phyloP scores from a whole-genome alignment of 2,113 vertebrate species.

The Nibea coibor region DNA sequence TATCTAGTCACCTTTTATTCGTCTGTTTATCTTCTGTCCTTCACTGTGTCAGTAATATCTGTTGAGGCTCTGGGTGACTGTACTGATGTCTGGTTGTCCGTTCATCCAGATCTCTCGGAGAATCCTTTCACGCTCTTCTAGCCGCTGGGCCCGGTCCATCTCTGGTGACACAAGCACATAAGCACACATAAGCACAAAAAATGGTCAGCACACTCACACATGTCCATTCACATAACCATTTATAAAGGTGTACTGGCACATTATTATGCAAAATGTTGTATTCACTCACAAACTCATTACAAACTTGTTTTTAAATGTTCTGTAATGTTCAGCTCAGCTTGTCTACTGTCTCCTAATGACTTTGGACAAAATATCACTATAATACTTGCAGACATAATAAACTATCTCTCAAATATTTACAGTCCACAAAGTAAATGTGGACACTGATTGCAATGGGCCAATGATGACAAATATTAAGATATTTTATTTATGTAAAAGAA shows the following conservation, averaged over 20 bases:
- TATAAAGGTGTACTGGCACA: not conserved
- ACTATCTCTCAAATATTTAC: not conserved
- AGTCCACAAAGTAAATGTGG: not conserved
- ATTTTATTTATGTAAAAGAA: not conserved
- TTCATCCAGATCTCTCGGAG: constrained; percentile 95
- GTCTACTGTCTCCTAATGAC: not conserved
- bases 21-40: not conserved
- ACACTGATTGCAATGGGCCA: not conserved
- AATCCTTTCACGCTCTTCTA: constrained; percentile 91
- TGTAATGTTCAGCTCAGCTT: not conserved
- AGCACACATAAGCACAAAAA: constrained; percentile 1
- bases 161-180: constrained; percentile 67
- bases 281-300: not conserved
- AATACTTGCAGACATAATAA: not conserved
- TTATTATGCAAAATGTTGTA: not conserved
- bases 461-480: not conserved
- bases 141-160: constrained; percentile 88
- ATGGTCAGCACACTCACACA: not conserved
- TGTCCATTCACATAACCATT: constrained; percentile 28
- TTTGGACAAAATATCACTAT: not conserved
- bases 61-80: constrained; percentile 89
- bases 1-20: not conserved
- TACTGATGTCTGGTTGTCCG: constrained; percentile 89
- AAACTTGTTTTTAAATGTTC: not conserved
- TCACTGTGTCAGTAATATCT: constrained; percentile 86